Conservation (phyloP, 1,140 invertebrate genomes). For the Heliconius congener region DNA sequence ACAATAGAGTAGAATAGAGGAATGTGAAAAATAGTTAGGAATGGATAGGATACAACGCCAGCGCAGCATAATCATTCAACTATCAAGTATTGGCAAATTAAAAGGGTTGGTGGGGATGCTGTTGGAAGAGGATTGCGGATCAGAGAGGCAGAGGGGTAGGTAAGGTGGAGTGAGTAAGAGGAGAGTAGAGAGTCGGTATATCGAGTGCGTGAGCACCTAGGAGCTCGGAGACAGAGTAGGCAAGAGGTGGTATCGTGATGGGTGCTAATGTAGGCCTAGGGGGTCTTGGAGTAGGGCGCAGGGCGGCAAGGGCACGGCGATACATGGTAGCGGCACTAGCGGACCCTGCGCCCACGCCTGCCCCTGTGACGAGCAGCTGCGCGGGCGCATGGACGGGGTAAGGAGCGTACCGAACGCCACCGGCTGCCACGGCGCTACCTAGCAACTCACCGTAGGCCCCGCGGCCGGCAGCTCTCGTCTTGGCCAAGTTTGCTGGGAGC, state of each 20-base stretch:
- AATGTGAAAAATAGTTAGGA: conserved; percentile 69
- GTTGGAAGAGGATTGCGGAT: conserved; percentile 82
- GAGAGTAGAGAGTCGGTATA: conserved; percentile 73
- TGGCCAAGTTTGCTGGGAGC: conserved; percentile 96
- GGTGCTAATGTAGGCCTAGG: conserved; percentile 72
- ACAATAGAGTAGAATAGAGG: conserved; percentile 60
- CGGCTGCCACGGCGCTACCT: conserved; percentile 86
- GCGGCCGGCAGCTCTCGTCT: conserved; percentile 94
- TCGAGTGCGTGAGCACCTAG: conserved; percentile 76
- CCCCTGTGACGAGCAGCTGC: conserved; percentile 82
- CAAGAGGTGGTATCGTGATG: conserved; percentile 64
- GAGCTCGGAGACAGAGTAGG: conserved; percentile 78
- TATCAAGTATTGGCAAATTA: conserved; percentile 47
- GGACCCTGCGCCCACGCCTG: conserved; percentile 72
- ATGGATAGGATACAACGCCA: conserved; percentile 55
- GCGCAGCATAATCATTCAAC: conserved; percentile 41
- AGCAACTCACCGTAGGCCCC: conserved; percentile 98
- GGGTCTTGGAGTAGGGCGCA: conserved; percentile 69
- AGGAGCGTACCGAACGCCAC: conserved; percentile 85
- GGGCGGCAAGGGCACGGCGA: conserved; percentile 75
- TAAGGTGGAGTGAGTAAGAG: conserved; percentile 69
- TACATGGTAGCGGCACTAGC: conserved; percentile 63
- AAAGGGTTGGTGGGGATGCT: conserved; percentile 77
- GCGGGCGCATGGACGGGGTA: conserved; percentile 82
- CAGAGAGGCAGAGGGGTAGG: conserved; percentile 84